These are phyloP conservation scores for Pherbina coryleti DNA, from an alignment of 2,888 invertebrate genomes.

Conservation along the genomic window DNA sequence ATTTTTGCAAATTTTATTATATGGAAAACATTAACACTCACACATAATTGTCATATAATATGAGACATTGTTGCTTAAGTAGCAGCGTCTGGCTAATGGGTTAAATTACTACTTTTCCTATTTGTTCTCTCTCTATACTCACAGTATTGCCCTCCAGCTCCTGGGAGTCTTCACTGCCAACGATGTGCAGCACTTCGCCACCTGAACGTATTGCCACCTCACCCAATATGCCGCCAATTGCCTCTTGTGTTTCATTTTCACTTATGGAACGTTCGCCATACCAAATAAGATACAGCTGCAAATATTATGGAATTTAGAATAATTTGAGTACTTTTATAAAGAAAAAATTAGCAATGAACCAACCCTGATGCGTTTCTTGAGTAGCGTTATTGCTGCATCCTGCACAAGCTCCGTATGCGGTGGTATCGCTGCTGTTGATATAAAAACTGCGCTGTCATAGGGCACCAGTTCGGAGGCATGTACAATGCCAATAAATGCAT, in stretches of 20 bases:
- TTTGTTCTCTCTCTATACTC: slow-evolving; percentile 46
- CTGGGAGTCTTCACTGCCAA: slow-evolving; percentile 65
- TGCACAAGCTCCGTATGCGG: slow-evolving; percentile 71
- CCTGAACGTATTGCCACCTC: slow-evolving; percentile 70
- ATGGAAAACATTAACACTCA: no score
- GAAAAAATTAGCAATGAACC: slow-evolving; percentile 43
- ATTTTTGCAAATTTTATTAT: no score
- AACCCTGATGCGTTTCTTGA: slow-evolving; percentile 70
- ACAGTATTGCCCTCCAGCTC: slow-evolving; percentile 67
- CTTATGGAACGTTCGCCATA: slow-evolving; percentile 68
- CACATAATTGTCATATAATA: no score
- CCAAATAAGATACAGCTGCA: slow-evolving; percentile 71
- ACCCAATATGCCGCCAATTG: slow-evolving; percentile 68
- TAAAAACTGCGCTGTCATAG: slow-evolving; percentile 75
- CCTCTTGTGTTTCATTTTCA: slow-evolving; percentile 68
- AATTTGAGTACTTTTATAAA: background rate
- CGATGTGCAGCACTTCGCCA: slow-evolving; percentile 69
- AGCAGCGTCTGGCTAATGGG: no score
- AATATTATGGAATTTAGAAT: slow-evolving; percentile 32
- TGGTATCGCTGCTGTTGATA: slow-evolving; percentile 73
- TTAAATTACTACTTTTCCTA: background rate
- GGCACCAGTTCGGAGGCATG: slow-evolving; percentile 75
- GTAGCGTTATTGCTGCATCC: slow-evolving; percentile 68
- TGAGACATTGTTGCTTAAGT: no score
- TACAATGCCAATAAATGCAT: slow-evolving; percentile 74